These are phyloP conservation scores for Drosophila willistoni DNA, from an alignment of 1,140 invertebrate species.

Conservation along the genomic window DNA sequence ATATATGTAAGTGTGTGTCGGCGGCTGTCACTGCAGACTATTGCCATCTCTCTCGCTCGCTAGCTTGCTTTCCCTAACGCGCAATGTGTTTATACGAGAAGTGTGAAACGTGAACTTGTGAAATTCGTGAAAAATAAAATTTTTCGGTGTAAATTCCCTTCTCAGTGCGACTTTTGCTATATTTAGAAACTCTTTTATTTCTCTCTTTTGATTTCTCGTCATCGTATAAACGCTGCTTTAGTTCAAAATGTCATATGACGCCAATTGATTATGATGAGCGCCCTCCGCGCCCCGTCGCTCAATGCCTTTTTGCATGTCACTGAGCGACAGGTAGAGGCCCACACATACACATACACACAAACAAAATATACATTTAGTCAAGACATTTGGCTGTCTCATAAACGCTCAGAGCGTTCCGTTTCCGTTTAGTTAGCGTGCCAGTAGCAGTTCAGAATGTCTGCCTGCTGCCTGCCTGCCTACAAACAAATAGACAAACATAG, in stretches of 20 bases:
- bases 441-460: background rate
- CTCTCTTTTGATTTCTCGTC: background rate
- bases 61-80: conserved; percentile 17
- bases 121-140: background rate
- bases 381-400: conserved; percentile 78
- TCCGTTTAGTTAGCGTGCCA: conserved; percentile 61
- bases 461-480: conserved; percentile 35
- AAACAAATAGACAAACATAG: conserved; percentile 40
- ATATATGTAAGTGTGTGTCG: conserved; percentile 25
- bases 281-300: conserved; percentile 32
- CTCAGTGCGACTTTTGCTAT: too few relatives aligned
- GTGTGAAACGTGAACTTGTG: background rate
- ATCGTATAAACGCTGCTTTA: conserved; percentile 48
- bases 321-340: conserved; percentile 72
- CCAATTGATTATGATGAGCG: conserved; percentile 80
- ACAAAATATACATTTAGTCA: conserved; percentile 12
- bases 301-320: conserved; percentile 76
- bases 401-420: conserved; percentile 67
- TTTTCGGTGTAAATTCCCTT: too few relatives aligned
- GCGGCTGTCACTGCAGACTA: conserved; percentile 58
- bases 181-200: too few relatives aligned
- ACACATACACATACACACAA: conserved; percentile 14
- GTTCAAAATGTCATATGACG: conserved; percentile 79
- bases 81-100: conserved; percentile 35
- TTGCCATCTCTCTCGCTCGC: conserved; percentile 17